Conservation (phyloP, 2,797 vertebrate genomes). For the Sternotherus odoratus region DNA sequence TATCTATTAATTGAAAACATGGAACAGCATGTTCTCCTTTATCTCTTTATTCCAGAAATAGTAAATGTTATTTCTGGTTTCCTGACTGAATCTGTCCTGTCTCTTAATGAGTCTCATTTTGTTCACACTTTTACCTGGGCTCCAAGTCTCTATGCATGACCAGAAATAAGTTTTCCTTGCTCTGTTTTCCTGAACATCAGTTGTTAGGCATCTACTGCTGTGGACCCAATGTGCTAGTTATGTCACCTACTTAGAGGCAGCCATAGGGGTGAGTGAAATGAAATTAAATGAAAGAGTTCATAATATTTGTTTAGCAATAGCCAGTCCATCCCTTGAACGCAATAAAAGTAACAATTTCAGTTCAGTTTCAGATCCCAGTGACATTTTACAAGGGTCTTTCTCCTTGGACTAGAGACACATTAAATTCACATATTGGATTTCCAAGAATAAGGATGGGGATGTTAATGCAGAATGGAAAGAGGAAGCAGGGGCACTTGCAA, state of each 20-base stretch:
- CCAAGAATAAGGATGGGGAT: neutral
- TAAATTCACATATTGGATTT: neutral
- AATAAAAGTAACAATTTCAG: neutral
- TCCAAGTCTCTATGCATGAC: neutral
- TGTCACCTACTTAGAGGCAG: neutral
- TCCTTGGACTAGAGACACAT: neutral
- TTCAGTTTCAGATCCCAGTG: neutral
- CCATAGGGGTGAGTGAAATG: neutral
- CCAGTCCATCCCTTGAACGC: neutral
- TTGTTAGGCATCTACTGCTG: neutral
- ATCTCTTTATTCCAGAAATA: neutral
- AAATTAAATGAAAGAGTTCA: neutral
- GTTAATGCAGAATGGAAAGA: neutral
- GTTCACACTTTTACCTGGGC: neutral
- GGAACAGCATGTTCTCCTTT: neutral
- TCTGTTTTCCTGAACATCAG: neutral
- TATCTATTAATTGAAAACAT: neutral
- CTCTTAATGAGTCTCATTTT: neutral
- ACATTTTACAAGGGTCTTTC: neutral
- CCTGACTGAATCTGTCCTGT: neutral
- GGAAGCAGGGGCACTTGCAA: neutral
- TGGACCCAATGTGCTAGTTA: rapidly evolving
- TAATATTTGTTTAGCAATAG: neutral
- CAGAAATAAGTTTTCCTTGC: neutral
- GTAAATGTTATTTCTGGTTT: neutral